A percentile compares a stretch with the other conserved stretches of the same genome.
These are phyloP conservation scores for Petrocephalus schoutedeni DNA, from an alignment of 2,797 vertebrate genomes.

Conservation along the genomic window DNA sequence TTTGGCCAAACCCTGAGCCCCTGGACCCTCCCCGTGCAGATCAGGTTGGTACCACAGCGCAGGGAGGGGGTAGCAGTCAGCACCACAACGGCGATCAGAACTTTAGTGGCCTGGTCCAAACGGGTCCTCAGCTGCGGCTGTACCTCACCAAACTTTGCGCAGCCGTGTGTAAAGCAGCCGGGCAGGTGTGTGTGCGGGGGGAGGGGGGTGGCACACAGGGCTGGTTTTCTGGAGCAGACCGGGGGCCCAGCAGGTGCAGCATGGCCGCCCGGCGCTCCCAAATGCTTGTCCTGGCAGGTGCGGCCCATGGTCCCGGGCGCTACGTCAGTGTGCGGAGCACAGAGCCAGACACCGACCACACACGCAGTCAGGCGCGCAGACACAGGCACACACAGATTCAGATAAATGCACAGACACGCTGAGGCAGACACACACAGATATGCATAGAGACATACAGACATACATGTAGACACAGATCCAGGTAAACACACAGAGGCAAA, in stretches of 20 bases:
- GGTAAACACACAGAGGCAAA: no score
- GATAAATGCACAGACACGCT: no score
- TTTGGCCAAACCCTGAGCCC: not conserved
- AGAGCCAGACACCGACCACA: slow-evolving; percentile 12
- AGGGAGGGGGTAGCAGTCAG: not conserved
- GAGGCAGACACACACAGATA: no score
- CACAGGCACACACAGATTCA: no score
- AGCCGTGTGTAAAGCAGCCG: not conserved
- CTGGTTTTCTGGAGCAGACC: not conserved
- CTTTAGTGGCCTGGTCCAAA: slow-evolving; percentile 61
- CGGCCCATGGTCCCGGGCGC: not conserved
- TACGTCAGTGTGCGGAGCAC: no score
- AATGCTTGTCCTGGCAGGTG: not conserved
- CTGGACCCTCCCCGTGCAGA: not conserved
- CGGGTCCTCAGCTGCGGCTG: slow-evolving; percentile 38
- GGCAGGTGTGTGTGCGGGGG: not conserved
- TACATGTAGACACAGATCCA: no score
- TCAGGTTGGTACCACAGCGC: slow-evolving; percentile 20
- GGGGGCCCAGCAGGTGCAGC: not conserved
- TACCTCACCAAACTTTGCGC: not conserved
- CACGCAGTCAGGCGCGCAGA: not conserved
- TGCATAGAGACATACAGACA: no score
- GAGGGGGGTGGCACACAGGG: not conserved
- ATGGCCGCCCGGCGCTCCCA: not conserved
- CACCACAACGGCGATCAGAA: slow-evolving; percentile 25